phyloP scores from a whole-genome alignment of 2,113 vertebrate genomes.

The Aix galericulata region DNA sequence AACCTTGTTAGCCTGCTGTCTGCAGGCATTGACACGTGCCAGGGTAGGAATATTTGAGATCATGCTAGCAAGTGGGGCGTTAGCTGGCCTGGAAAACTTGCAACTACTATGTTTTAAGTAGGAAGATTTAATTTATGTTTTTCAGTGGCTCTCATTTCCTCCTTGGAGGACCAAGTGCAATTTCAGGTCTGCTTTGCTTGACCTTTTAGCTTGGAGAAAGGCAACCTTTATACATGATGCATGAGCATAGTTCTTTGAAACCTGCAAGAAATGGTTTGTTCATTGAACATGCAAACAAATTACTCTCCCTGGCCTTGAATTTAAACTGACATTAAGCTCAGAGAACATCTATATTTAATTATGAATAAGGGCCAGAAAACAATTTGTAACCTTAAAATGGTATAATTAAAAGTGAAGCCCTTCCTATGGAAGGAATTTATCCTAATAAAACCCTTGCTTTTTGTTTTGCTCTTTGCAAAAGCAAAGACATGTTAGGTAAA shows the following conservation, averaged over 20 bases:
- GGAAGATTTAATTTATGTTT: slow-evolving; percentile 19
- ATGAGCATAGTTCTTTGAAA: slow-evolving; percentile 70
- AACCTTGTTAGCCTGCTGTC: not conserved
- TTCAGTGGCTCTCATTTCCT: not conserved
- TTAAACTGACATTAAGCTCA: slow-evolving; percentile 70
- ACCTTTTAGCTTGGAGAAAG: slow-evolving; percentile 68
- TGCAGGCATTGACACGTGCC: not conserved
- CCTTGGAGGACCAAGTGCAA: not conserved
- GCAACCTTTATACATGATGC: slow-evolving; percentile 70
- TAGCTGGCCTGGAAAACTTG: not conserved
- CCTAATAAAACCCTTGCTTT: slow-evolving; percentile 11
- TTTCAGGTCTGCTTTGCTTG: slow-evolving; percentile 44
- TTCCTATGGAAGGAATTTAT: slow-evolving; percentile 61
- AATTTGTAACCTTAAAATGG: slow-evolving; percentile 72
- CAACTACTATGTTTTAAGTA: slow-evolving; percentile 3
- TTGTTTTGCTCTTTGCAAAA: slow-evolving; percentile 27
- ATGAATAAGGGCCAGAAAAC: slow-evolving; percentile 70
- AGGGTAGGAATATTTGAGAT: not conserved
- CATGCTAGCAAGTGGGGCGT: not conserved
- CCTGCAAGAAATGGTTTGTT: slow-evolving; percentile 66
- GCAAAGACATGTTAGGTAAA: not conserved
- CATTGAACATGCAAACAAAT: slow-evolving; percentile 76
- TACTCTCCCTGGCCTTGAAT: slow-evolving; percentile 68
- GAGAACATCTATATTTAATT: slow-evolving; percentile 76
- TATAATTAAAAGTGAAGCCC: slow-evolving; percentile 72